Evolutionary conservation across 2,113 vertebrate genomes (phyloP).

Genomic region (Stigmatopora argus): DNA sequence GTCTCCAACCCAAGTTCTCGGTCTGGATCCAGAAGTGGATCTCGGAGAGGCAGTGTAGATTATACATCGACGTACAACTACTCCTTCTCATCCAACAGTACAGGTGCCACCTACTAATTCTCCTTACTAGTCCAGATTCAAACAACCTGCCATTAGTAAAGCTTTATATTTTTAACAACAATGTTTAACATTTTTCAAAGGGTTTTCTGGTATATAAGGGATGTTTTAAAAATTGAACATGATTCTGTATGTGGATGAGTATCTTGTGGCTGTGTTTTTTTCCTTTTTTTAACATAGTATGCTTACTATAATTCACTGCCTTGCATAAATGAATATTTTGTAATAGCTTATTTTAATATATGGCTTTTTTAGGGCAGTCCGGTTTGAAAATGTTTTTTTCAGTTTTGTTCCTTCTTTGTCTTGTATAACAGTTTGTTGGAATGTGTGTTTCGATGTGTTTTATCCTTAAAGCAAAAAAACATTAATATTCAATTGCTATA

Average conservation of each 20-base stretch:
- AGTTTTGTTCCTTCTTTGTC: not conserved
- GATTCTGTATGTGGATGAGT: conserved; percentile 6
- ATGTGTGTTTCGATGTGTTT: conserved; percentile 12
- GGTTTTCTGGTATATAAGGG: conserved; percentile 8
- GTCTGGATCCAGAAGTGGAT: conserved; percentile 77
- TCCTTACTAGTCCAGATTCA: conserved; percentile 32
- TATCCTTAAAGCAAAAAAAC: not conserved
- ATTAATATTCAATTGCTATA: conserved; percentile 7
- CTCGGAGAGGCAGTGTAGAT: conserved; percentile 91
- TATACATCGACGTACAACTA: conserved; percentile 72
- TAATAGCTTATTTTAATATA: conserved; percentile 15
- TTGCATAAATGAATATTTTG: conserved; percentile 12
- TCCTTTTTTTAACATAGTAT: not conserved
- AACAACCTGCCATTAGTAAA: conserved; percentile 2
- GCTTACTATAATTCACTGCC: conserved; percentile 4
- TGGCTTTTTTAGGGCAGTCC: conserved; percentile 7
- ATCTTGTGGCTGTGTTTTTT: conserved; percentile 29
- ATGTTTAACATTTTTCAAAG: conserved; percentile 12
- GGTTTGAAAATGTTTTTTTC: conserved; percentile 16
- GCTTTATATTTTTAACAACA: conserved; percentile 14
- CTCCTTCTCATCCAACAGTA: conserved; percentile 41
- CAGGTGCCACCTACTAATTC: conserved; percentile 30
- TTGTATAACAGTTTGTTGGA: not conserved
- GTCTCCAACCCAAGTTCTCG: conserved; percentile 85
- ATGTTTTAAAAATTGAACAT: conserved; percentile 13